Conservation (phyloP, 2,797 vertebrate genomes). For the Acomys russatus region DNA sequence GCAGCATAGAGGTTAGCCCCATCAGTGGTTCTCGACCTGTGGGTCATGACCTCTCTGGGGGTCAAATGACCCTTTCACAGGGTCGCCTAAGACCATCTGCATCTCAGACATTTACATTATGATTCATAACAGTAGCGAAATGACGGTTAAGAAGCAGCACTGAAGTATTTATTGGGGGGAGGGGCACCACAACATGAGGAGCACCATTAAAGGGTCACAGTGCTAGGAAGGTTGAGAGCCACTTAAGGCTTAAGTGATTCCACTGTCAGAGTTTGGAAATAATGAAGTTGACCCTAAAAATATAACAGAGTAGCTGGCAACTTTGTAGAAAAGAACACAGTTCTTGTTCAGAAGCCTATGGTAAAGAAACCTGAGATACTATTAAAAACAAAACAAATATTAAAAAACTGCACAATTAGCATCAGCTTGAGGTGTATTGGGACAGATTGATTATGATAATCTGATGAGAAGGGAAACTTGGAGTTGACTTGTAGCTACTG, state of each 20-base stretch:
- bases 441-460: conserved; percentile 32
- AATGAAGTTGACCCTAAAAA: conserved; percentile 2
- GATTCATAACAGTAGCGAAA: background rate
- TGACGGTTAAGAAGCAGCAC: background rate
- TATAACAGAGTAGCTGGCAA: conserved; percentile 32
- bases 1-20: conserved; percentile 10
- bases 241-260: background rate
- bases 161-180: background rate
- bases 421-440: conserved; percentile 5
- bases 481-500: background rate
- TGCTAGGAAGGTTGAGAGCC: background rate
- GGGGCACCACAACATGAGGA: background rate
- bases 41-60: too few relatives aligned
- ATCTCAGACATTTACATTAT: background rate
- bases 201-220: background rate
- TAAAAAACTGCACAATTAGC: conserved; percentile 6
- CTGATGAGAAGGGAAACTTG: conserved; percentile 38
- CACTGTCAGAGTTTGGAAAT: conserved; percentile 45
- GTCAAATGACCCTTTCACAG: background rate
- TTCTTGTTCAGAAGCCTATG: background rate
- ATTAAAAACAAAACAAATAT: background rate
- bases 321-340: conserved; percentile 35
- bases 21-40: too few relatives aligned
- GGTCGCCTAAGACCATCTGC: background rate
- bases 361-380: conserved; percentile 37